A percentile compares a stretch with the other conserved stretches of the same genome.
These are phyloP conservation scores for Pangasius larnaudii DNA, from an alignment of 2,797 vertebrate genomes.

Conservation along the genomic window DNA sequence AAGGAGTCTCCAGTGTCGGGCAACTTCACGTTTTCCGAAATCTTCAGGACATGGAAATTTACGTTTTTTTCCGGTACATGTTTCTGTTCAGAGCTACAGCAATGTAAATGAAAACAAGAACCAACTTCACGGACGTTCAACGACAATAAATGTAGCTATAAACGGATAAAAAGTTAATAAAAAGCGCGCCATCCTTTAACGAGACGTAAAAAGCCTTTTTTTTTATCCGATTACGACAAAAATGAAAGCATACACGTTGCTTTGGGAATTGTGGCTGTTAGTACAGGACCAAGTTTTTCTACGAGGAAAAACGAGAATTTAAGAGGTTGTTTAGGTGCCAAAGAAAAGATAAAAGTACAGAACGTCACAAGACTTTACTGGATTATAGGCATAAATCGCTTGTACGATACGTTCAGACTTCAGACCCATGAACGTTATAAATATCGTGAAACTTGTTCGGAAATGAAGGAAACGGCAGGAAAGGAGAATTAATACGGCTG, in stretches of 20 bases:
- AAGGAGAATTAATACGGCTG: background rate
- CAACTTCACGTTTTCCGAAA: too few relatives aligned
- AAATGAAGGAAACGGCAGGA: background rate
- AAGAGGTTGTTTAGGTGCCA: background rate
- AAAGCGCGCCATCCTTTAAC: too few relatives aligned
- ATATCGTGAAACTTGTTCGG: background rate
- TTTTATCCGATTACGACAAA: too few relatives aligned
- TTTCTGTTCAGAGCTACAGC: background rate
- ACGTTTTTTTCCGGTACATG: too few relatives aligned
- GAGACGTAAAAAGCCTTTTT: too few relatives aligned
- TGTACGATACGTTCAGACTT: background rate
- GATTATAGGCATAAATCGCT: too few relatives aligned
- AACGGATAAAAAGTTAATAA: background rate
- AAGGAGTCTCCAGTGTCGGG: background rate
- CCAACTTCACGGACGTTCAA: background rate
- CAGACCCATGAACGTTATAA: background rate
- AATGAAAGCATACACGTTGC: too few relatives aligned
- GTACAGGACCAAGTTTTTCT: background rate
- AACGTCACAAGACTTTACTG: background rate
- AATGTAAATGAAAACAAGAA: background rate
- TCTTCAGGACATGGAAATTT: too few relatives aligned
- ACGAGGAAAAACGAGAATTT: background rate
- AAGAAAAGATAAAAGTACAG: background rate
- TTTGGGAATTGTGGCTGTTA: background rate
- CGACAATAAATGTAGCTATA: background rate